phyloP scores from a whole-genome alignment of 1,140 invertebrate species.

The Brachionus rotundiformis region DNA sequence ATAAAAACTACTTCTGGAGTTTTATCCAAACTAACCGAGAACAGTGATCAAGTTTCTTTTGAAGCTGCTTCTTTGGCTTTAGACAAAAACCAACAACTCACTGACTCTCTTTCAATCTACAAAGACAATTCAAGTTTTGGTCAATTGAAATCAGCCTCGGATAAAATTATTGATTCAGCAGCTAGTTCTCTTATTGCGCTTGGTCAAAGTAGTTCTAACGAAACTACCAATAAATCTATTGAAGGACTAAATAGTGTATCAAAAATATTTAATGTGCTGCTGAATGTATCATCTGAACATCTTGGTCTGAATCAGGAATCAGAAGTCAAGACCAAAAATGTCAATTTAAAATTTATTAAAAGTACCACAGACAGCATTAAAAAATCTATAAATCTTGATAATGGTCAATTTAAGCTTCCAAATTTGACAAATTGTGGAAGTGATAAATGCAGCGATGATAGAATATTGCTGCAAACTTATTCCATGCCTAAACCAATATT shows the following conservation, averaged over 20 bases:
- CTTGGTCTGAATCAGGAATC: constrained; percentile 18
- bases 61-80: not conserved
- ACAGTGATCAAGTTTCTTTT: not conserved
- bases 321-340: not conserved
- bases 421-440: not conserved
- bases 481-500: not conserved
- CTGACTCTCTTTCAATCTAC: not conserved
- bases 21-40: not conserved
- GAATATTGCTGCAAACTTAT: not conserved
- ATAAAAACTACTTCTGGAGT: not conserved
- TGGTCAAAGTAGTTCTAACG: not conserved
- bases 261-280: not conserved
- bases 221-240: not conserved
- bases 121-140: constrained; percentile 8
- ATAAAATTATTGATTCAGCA: not conserved
- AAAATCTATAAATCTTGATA: not conserved
- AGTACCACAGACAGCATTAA: not conserved
- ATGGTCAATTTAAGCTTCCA: constrained; percentile 19
- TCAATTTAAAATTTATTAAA: constrained; percentile 23
- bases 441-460: not conserved
- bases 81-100: constrained; percentile 8
- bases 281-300: constrained; percentile 10
- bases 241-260: not conserved
- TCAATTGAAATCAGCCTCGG: not conserved
- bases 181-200: not conserved